Conservation (phyloP, 1,140 invertebrate genomes). For the Vanessa tameamea region DNA sequence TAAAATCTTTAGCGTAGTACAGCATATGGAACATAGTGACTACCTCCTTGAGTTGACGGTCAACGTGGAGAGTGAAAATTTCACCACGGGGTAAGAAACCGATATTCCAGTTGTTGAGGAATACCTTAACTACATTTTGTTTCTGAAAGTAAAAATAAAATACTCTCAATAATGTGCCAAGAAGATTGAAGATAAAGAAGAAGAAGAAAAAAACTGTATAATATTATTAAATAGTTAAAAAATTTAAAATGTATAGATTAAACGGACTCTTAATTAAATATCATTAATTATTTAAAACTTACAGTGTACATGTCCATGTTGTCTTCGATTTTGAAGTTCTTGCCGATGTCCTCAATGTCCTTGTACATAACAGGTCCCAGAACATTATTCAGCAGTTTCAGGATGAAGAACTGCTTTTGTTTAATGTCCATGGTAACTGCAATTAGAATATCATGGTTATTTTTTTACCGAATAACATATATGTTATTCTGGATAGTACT, state of each 20-base stretch:
- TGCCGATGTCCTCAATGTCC: conserved; percentile 77
- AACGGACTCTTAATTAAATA: no score
- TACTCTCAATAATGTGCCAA: background rate
- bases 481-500: background rate
- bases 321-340: conserved; percentile 80
- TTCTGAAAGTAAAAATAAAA: conserved; percentile 70
- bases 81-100: conserved; percentile 82
- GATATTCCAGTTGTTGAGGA: conserved; percentile 81
- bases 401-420: conserved; percentile 81
- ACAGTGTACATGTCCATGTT: conserved; percentile 74
- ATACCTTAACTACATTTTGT: conserved; percentile 82
- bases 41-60: conserved; percentile 83
- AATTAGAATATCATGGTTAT: conserved; percentile 31
- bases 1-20: conserved; percentile 85
- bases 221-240: background rate
- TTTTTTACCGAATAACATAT: background rate
- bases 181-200: background rate
- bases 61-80: conserved; percentile 83
- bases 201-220: no score
- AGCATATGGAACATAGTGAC: conserved; percentile 85
- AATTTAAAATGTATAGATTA: no score
- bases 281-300: conserved; percentile 35
- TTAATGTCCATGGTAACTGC: conserved; percentile 73
- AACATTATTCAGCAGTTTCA: conserved; percentile 84
- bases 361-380: conserved; percentile 79